These are phyloP conservation scores for Drosophila micromelanica DNA, from an alignment of 1,140 invertebrate species.

Conservation along the genomic window DNA sequence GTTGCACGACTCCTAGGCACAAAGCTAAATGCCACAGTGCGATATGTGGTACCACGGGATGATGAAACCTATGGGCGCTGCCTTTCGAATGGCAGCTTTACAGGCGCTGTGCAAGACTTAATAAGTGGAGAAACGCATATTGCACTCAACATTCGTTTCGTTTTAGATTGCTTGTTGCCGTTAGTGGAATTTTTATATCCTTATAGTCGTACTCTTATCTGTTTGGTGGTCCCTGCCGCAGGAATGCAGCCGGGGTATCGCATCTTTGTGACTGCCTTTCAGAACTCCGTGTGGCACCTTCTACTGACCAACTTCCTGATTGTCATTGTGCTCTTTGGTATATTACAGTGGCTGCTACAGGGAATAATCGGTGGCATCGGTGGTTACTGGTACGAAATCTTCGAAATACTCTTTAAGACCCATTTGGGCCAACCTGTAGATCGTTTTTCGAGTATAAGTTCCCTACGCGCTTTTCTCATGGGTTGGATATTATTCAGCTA, in stretches of 20 bases:
- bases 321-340: conserved; percentile 49
- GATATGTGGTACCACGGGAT: conserved; percentile 59
- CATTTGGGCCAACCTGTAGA: conserved; percentile 68
- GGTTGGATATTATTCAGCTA: conserved; percentile 78
- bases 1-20: conserved; percentile 49
- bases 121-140: conserved; percentile 55
- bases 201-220: conserved; percentile 44
- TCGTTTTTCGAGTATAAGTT: conserved; percentile 55
- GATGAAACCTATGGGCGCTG: conserved; percentile 70
- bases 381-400: conserved; percentile 59
- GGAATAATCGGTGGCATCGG: conserved; percentile 22
- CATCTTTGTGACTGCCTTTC: conserved; percentile 72
- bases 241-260: conserved; percentile 62
- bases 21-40: conserved; percentile 62
- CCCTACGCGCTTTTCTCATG: conserved; percentile 64
- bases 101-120: conserved; percentile 62
- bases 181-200: conserved; percentile 69
- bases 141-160: conserved; percentile 66
- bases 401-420: conserved; percentile 67
- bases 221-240: conserved; percentile 71
- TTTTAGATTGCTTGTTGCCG: conserved; percentile 59
- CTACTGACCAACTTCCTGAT: conserved; percentile 55
- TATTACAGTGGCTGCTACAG: conserved; percentile 44
- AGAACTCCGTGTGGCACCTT: conserved; percentile 56
- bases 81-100: conserved; percentile 55